A percentile compares a stretch with the other conserved stretches of the same genome.
Conservation (phyloP, 2,797 vertebrate genomes). For the Mus caroli region DNA sequence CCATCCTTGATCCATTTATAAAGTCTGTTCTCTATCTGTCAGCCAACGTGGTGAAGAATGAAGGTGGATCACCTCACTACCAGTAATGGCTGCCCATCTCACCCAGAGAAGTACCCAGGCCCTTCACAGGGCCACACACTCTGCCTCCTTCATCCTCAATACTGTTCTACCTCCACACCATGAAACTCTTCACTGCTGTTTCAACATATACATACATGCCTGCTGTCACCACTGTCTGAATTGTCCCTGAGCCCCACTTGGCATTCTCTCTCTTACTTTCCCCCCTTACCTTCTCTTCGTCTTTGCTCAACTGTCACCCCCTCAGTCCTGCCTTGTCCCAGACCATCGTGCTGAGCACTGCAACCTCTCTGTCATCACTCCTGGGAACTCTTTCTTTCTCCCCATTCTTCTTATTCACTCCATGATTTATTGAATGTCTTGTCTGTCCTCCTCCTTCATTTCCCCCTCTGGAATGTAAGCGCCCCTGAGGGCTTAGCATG, state of each 20-base stretch:
- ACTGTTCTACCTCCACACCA: not conserved
- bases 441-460: not conserved
- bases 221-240: not conserved
- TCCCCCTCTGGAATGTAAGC: not conserved
- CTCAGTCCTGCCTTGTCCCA: not conserved
- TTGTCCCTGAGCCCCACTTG: accelerated
- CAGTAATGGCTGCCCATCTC: not conserved
- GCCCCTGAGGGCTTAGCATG: not conserved
- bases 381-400: not conserved
- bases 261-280: too few relatives aligned
- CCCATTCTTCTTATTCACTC: not conserved
- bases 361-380: not conserved
- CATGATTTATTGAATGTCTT: not conserved
- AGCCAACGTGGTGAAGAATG: not conserved
- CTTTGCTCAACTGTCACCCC: not conserved
- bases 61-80: not conserved
- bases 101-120: not conserved
- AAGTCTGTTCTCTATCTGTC: not conserved
- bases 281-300: not conserved
- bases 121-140: not conserved
- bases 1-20: not conserved
- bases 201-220: not conserved
- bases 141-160: not conserved
- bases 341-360: not conserved
- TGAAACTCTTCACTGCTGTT: not conserved